Percentiles rank a stretch among this genome's conserved stretches.
phyloP scores from a whole-genome alignment of 2,888 invertebrate genomes.

The Caenorhabditis sp. region DNA sequence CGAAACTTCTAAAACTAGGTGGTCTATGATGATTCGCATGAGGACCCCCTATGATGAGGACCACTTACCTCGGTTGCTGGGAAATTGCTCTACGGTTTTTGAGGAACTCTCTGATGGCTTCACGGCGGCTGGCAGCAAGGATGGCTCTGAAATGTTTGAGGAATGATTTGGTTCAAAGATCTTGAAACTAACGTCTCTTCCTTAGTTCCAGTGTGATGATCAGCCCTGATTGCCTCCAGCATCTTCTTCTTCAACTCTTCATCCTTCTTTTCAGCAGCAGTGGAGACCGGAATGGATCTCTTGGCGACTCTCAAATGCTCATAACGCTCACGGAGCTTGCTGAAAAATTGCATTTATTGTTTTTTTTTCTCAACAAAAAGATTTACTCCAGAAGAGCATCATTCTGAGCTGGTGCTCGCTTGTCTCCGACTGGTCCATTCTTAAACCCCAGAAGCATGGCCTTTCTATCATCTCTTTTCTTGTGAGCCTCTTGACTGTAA shows the following conservation, averaged over 20 bases:
- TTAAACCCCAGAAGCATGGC: not conserved
- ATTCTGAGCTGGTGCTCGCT: not conserved
- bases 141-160: not conserved
- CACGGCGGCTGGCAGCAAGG: conserved; percentile 1
- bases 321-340: not conserved
- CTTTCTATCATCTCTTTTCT: no score
- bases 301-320: conserved; percentile 3
- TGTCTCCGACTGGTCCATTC: conserved; percentile 2
- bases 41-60: no score
- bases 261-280: not conserved
- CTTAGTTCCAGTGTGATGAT: not conserved
- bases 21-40: no score
- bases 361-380: not conserved
- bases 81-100: not conserved
- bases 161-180: no score
- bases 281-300: conserved; percentile 5
- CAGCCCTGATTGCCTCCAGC: not conserved
- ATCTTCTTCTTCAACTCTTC: not conserved
- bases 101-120: conserved; percentile 1
- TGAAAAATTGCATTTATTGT: not conserved
- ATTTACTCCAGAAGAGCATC: not conserved
- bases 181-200: not conserved
- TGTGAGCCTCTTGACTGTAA: no score
- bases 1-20: conserved; percentile 3
- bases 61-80: conserved; percentile 1